Evolutionary conservation across 2,113 vertebrate genomes (phyloP).

Genomic region (Henicopernis longicauda): DNA sequence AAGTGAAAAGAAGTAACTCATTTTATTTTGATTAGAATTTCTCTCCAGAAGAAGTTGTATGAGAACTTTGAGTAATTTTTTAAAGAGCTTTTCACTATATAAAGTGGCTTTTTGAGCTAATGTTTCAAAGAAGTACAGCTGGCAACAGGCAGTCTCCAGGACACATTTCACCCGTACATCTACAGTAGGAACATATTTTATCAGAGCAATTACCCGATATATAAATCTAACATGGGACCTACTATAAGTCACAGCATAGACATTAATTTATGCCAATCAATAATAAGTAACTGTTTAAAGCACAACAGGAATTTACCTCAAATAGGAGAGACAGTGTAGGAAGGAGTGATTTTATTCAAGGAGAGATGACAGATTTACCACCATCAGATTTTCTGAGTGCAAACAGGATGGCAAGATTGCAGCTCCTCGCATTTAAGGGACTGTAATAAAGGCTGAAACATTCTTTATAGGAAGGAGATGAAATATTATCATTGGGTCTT

Average conservation of each 20-base stretch:
- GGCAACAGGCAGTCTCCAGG: conserved; percentile 9
- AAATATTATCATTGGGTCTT: conserved; percentile 32
- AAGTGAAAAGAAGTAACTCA: background rate
- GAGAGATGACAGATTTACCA: background rate
- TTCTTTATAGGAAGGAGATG: background rate
- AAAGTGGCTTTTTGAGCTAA: background rate
- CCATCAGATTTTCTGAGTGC: background rate
- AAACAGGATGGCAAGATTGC: background rate
- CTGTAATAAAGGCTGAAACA: background rate
- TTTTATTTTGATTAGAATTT: background rate
- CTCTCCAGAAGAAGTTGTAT: background rate
- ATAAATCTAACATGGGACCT: background rate
- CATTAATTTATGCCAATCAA: conserved; percentile 10
- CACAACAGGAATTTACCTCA: background rate
- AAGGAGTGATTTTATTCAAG: background rate
- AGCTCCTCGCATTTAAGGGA: background rate
- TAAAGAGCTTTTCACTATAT: background rate
- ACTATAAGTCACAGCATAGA: background rate
- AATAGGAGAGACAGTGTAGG: background rate
- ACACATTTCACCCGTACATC: conserved; percentile 3
- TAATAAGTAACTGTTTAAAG: background rate
- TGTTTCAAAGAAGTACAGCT: background rate
- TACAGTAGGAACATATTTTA: conserved; percentile 24
- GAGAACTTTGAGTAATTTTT: background rate
- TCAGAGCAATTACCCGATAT: conserved; percentile 2